Percentiles rank a stretch among this genome's conserved stretches.
Evolutionary conservation across 1,140 invertebrate species (phyloP).

Genomic region (Mamestra configurata): DNA sequence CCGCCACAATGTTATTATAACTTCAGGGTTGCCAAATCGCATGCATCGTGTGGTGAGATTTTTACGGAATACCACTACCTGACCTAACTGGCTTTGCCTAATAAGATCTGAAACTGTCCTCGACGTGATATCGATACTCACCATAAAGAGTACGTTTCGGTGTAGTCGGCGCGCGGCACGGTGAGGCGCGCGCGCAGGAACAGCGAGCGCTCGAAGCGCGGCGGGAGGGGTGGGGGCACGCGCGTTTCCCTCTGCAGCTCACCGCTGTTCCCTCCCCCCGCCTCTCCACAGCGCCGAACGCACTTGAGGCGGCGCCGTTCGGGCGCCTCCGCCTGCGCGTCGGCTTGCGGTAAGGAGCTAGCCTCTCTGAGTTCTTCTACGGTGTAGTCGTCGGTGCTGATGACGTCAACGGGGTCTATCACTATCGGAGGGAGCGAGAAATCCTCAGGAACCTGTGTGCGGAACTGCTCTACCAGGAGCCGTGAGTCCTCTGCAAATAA

Average conservation of each 20-base stretch:
- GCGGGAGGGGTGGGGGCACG: constrained; percentile 38
- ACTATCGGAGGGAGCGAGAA: constrained; percentile 58
- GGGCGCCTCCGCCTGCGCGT: not conserved
- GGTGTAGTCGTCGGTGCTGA: constrained; percentile 16
- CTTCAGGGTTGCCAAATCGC: no score
- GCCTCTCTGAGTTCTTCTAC: not conserved
- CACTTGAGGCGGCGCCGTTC: not conserved
- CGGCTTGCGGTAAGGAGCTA: not conserved
- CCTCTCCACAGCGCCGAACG: not conserved
- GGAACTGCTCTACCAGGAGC: constrained; percentile 70
- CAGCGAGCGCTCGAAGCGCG: constrained; percentile 60
- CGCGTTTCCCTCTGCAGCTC: not conserved
- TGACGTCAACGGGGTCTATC: constrained; percentile 34
- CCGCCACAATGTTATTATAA: no score
- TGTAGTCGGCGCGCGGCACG: constrained; percentile 72
- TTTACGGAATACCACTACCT: no score
- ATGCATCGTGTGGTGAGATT: no score
- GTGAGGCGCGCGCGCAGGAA: constrained; percentile 56
- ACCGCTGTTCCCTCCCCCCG: not conserved
- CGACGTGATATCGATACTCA: constrained; percentile 9
- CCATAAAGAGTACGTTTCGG: constrained; percentile 71
- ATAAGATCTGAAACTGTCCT: no score
- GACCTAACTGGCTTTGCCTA: no score
- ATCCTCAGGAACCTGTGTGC: constrained; percentile 64
- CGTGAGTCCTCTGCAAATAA: constrained; percentile 42